Percentiles rank a stretch among this genome's conserved stretches.
Evolutionary conservation across 1,140 invertebrate species (phyloP).

Genomic region (Cryptotermes secundus): DNA sequence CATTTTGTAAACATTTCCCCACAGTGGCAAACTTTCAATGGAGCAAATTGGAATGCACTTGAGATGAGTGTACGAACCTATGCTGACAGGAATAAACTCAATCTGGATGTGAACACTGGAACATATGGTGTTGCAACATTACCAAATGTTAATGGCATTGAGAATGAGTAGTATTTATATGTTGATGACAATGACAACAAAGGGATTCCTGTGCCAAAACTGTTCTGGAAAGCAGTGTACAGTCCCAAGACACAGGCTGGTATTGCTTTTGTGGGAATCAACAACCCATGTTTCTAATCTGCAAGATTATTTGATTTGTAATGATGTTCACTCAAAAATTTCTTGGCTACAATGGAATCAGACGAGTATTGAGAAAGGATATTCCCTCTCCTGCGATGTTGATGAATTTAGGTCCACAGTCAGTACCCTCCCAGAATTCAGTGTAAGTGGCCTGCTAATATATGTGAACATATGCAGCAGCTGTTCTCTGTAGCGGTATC

Average conservation of each 20-base stretch:
- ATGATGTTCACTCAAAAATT: conserved; percentile 53
- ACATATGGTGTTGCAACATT: conserved; percentile 42
- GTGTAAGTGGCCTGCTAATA: conserved; percentile 47
- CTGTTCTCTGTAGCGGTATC: neutral
- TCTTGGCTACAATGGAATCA: conserved; percentile 55
- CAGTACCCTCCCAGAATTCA: conserved; percentile 51
- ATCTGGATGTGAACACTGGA: conserved; percentile 42
- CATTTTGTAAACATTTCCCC: conserved; percentile 51
- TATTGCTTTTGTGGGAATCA: conserved; percentile 61
- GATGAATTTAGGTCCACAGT: conserved; percentile 58
- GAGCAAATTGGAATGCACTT: conserved; percentile 50
- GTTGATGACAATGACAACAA: conserved; percentile 47
- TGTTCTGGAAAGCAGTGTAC: conserved; percentile 64
- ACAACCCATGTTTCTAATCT: conserved; percentile 54
- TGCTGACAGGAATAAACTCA: neutral
- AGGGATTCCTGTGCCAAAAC: conserved; percentile 55
- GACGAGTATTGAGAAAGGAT: conserved; percentile 55
- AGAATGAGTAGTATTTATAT: conserved; percentile 52
- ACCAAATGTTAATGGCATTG: conserved; percentile 42
- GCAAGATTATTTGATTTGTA: conserved; percentile 12
- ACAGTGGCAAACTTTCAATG: conserved; percentile 53
- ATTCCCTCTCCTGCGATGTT: conserved; percentile 65
- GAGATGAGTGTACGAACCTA: conserved; percentile 30
- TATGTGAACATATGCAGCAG: conserved; percentile 23
- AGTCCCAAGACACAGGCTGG: conserved; percentile 52